Conservation (phyloP, 2,797 vertebrate species). For the Coregonus ussuriensis region DNA sequence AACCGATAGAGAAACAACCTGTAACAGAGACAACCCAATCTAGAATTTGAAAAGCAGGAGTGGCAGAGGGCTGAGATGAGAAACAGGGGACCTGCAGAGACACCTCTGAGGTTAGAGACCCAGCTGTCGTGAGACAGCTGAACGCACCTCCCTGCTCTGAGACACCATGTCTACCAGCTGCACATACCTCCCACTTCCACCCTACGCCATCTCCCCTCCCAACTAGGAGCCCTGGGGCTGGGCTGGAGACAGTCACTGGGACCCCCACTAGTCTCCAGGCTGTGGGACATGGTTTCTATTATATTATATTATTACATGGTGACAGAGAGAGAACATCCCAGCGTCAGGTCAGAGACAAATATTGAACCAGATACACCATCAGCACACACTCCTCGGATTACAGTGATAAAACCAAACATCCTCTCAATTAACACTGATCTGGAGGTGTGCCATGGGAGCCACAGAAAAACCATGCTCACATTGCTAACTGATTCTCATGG, state of each 20-base stretch:
- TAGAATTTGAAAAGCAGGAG: background rate
- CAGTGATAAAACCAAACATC: constrained; percentile 20
- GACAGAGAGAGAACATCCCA: constrained; percentile 33
- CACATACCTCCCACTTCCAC: constrained; percentile 51
- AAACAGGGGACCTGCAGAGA: constrained; percentile 20
- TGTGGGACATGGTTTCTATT: constrained; percentile 18
- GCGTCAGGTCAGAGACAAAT: constrained; percentile 56
- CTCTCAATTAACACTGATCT: background rate
- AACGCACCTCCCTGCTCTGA: constrained; percentile 59
- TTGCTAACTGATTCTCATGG: background rate
- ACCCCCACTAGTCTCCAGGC: background rate
- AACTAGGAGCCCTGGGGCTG: constrained; percentile 31
- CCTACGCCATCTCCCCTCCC: constrained; percentile 31
- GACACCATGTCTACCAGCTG: constrained; percentile 75
- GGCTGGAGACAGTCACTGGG: constrained; percentile 38
- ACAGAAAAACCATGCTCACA: background rate
- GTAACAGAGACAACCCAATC: background rate
- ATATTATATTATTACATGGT: constrained; percentile 7
- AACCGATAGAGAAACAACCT: background rate
- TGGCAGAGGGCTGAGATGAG: background rate
- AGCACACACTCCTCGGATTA: constrained; percentile 32
- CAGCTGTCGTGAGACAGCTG: constrained; percentile 77
- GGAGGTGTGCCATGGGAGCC: background rate
- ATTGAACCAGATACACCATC: constrained; percentile 35
- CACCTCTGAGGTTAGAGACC: constrained; percentile 36